Evolutionary conservation across 2,113 vertebrate species (phyloP), one percentile per base, ranked within the genome.

Genomic region (Entomyzon cyanotis): DNA sequence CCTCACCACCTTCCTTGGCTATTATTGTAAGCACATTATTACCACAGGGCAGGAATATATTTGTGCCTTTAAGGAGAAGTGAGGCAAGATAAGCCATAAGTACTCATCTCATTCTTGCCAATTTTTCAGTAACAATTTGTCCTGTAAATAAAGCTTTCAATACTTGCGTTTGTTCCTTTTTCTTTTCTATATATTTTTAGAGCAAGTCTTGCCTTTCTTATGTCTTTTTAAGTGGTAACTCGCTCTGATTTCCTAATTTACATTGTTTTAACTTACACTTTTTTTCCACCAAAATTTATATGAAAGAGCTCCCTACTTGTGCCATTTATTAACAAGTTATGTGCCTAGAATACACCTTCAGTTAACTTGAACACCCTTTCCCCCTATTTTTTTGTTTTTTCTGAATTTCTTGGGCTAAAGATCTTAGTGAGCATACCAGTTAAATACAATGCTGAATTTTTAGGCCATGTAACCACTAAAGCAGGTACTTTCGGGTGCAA

Each of bases 191-290:
- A 15, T 87, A 67, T 93, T 81, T 94, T 90, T 92, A 89, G 64
- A 90, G 8, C 25, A 78, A 35, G 31, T 89, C 20, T 71, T 89
- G 44, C 46, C 60, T 58, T 85, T 95, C 55, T 59, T 68, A 13
- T 18, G 18, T 79, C 79, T 31, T 93, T 90, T 44, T 71, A 41
- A 64, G 37, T 37, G 41, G 16, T 91, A 84, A 89, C 67, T 93
- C 75, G 83, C 30, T 85, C 49, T 67, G 30, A 46, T 88, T 73
- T 88, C 55, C 80, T 71, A 39, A 87, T 91, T 81, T 84, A 64
- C 15, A 20, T 81, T 85, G 28, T 67, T 86, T 70, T 77, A 63
- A 56, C 27, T 75, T 74, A 42, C 15, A 28, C 19, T 27, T 5
- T 62, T 70, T 37, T 2, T 4, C 4, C 4, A 16, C 3, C 0